Evolutionary conservation across 1,140 invertebrate genomes (phyloP).

Genomic region (Drosophila lini): DNA sequence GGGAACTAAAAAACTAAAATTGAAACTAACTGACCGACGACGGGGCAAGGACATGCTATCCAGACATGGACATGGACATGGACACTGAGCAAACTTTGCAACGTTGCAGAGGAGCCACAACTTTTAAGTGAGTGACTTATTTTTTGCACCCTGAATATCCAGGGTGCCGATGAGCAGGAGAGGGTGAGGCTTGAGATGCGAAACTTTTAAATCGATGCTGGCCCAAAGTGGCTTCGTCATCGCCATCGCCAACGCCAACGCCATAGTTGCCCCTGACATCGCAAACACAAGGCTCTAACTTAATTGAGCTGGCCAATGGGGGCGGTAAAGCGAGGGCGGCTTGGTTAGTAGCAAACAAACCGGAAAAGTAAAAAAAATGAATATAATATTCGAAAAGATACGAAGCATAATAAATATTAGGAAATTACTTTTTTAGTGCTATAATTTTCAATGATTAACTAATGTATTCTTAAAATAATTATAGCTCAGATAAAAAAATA

Average conservation of each 20-base stretch:
- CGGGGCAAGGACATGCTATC: conserved; percentile 39
- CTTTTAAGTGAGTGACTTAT: conserved; percentile 83
- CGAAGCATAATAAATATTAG: too few relatives aligned
- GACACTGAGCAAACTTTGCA: conserved; percentile 71
- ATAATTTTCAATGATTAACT: too few relatives aligned
- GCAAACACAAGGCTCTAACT: conserved; percentile 59
- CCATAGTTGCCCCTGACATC: conserved; percentile 49
- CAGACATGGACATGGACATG: conserved; percentile 42
- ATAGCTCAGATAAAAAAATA: too few relatives aligned
- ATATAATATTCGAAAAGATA: too few relatives aligned
- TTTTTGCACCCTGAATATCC: conserved; percentile 41
- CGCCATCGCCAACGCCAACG: conserved; percentile 25
- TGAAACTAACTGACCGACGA: conserved; percentile 79
- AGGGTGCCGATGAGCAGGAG: not conserved
- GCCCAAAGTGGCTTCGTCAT: conserved; percentile 60
- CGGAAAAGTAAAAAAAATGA: not conserved
- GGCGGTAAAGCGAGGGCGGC: conserved; percentile 17
- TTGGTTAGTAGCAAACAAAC: not conserved
- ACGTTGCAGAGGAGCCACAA: conserved; percentile 66
- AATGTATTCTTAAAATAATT: too few relatives aligned
- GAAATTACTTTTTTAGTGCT: too few relatives aligned
- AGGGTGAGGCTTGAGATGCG: conserved; percentile 14
- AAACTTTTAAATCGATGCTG: conserved; percentile 67
- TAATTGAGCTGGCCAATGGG: conserved; percentile 59
- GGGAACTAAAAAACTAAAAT: conserved; percentile 77